Conservation (phyloP, 1,140 invertebrate genomes). For the Aphis gossypii region DNA sequence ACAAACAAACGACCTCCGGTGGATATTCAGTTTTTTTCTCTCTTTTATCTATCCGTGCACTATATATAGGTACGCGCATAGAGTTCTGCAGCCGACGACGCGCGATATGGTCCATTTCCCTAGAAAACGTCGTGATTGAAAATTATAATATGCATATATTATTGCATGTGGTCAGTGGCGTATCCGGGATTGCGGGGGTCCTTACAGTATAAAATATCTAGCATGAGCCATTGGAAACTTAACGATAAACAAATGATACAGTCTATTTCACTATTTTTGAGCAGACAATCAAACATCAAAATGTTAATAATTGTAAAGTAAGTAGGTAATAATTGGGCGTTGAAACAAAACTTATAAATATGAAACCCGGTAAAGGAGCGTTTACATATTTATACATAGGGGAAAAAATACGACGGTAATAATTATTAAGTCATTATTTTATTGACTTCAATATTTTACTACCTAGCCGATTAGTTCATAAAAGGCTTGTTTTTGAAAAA, state of each 20-base stretch:
- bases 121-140: constrained; percentile 1
- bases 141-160: not conserved
- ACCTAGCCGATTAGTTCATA: not conserved
- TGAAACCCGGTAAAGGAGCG: not conserved
- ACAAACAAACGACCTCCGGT: constrained; percentile 10
- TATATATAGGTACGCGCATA: too few relatives aligned
- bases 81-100: not conserved
- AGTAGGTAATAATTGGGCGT: not conserved
- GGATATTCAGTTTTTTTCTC: not conserved
- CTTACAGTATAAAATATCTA: not conserved
- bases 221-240: not conserved
- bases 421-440: not conserved
- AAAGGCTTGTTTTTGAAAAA: not conserved
- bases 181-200: not conserved
- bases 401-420: not conserved
- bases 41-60: not conserved
- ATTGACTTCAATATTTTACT: not conserved
- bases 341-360: not conserved
- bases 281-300: not conserved
- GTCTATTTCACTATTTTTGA: not conserved
- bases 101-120: not conserved
- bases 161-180: not conserved
- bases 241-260: not conserved
- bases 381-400: not conserved
- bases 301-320: not conserved